A percentile compares a stretch with the other conserved stretches of the same genome.
Conservation (phyloP, 2,797 vertebrate species). For the Acipenser oxyrinchus region DNA sequence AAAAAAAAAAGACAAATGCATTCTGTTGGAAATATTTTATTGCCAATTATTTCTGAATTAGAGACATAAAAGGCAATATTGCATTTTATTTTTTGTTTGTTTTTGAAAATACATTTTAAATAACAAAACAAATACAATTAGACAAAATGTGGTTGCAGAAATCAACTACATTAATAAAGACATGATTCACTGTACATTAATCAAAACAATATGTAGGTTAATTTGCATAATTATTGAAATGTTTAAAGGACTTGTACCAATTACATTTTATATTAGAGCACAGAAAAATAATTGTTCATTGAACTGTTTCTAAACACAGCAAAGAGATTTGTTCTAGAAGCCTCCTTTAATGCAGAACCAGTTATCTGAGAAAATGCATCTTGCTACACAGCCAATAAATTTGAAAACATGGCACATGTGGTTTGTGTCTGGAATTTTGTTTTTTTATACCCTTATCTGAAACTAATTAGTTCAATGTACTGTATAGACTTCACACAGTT, state of each 20-base stretch:
- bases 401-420: too few relatives aligned
- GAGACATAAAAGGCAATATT: constrained; percentile 36
- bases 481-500: background rate
- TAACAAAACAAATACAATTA: constrained; percentile 39
- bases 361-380: too few relatives aligned
- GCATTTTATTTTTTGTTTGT: constrained; percentile 16
- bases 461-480: background rate
- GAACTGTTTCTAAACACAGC: too few relatives aligned
- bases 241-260: background rate
- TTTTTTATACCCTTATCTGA: background rate
- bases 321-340: too few relatives aligned
- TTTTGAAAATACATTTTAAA: constrained; percentile 45
- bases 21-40: constrained; percentile 46
- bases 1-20: too few relatives aligned
- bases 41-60: constrained; percentile 48
- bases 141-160: constrained; percentile 37
- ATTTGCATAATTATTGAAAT: constrained; percentile 11
- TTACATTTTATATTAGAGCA: constrained; percentile 1
- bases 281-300: background rate
- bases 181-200: constrained; percentile 7
- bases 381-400: too few relatives aligned
- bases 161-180: constrained; percentile 14
- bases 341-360: too few relatives aligned
- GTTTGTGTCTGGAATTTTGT: background rate
- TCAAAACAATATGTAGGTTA: background rate